Evolutionary conservation across 2,113 vertebrate genomes (phyloP).

Genomic region (Poecilia latipinna): DNA sequence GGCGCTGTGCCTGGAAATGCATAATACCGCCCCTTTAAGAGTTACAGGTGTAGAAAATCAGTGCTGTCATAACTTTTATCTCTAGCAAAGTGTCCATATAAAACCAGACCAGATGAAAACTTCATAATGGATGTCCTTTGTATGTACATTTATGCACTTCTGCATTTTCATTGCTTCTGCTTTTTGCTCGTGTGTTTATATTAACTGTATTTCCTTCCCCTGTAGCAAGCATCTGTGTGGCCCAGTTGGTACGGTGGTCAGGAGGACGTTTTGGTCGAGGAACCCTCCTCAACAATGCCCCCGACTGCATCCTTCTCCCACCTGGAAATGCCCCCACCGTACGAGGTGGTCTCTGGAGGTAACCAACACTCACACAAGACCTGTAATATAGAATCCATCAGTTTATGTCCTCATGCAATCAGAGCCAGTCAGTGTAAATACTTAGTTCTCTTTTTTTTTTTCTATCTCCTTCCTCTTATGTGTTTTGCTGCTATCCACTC

Average conservation of each 20-base stretch:
- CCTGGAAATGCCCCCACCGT: constrained; percentile 85
- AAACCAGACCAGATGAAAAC: constrained; percentile 15
- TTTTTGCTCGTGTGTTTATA: constrained; percentile 2
- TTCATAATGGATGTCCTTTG: not conserved
- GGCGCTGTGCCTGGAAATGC: too few species aligned
- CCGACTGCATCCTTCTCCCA: constrained; percentile 82
- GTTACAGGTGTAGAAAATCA: not conserved
- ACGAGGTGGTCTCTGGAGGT: constrained; percentile 84
- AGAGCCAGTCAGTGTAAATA: not conserved
- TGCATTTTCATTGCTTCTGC: constrained; percentile 10
- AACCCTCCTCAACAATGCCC: constrained; percentile 80
- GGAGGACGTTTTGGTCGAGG: constrained; percentile 82
- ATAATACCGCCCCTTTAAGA: not conserved
- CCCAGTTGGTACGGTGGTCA: constrained; percentile 84
- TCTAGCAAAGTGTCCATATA: constrained; percentile 6
- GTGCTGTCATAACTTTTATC: not conserved
- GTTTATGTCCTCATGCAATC: constrained; percentile 3
- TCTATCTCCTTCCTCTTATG: not conserved
- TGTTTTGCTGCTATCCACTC: not conserved
- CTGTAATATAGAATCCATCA: not conserved
- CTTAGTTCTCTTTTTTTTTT: not conserved
- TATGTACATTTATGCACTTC: not conserved
- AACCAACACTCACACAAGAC: constrained; percentile 5
- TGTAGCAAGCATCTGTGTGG: constrained; percentile 82
- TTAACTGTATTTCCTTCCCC: constrained; percentile 22